Evolutionary conservation across 2,888 invertebrate species (phyloP).

Genomic region (Sipha maydis): DNA sequence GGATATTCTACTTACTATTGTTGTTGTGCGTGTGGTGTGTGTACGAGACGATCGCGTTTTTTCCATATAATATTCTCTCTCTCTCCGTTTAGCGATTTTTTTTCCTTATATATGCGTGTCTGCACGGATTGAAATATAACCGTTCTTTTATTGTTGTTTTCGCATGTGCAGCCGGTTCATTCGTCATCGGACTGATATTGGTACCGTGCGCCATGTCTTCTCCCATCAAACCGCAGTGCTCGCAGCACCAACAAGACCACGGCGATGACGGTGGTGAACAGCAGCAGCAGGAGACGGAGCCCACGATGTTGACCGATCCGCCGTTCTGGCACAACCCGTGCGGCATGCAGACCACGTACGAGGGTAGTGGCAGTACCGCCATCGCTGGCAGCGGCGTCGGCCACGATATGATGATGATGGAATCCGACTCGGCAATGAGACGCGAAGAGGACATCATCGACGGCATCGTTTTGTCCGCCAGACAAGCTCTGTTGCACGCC

Average conservation of each 20-base stretch:
- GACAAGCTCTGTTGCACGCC: conserved; percentile 36
- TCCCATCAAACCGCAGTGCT: conserved; percentile 19
- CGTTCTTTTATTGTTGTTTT: not conserved
- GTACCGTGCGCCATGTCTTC: conserved; percentile 52
- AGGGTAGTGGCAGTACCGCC: conserved; percentile 10
- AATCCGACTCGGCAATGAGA: conserved; percentile 23
- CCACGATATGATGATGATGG: conserved; percentile 49
- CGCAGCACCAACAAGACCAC: not conserved
- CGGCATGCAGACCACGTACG: conserved; percentile 32
- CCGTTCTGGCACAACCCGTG: conserved; percentile 58
- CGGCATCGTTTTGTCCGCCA: conserved; percentile 38
- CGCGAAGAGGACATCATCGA: conserved; percentile 41
- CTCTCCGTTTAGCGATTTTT: not conserved
- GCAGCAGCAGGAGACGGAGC: not conserved
- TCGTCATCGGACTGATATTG: conserved; percentile 54
- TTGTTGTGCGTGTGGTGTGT: not conserved
- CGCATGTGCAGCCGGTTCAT: conserved; percentile 42
- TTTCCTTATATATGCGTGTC: not conserved
- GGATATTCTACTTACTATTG: not conserved
- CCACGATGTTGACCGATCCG: conserved; percentile 17
- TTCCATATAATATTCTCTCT: not conserved
- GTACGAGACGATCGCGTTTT: not conserved
- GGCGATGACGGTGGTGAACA: not conserved
- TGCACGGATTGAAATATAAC: not conserved
- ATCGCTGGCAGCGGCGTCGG: not conserved